phyloP scores from a whole-genome alignment of 2,797 vertebrate genomes.

The Leucoraja ocellata region DNA sequence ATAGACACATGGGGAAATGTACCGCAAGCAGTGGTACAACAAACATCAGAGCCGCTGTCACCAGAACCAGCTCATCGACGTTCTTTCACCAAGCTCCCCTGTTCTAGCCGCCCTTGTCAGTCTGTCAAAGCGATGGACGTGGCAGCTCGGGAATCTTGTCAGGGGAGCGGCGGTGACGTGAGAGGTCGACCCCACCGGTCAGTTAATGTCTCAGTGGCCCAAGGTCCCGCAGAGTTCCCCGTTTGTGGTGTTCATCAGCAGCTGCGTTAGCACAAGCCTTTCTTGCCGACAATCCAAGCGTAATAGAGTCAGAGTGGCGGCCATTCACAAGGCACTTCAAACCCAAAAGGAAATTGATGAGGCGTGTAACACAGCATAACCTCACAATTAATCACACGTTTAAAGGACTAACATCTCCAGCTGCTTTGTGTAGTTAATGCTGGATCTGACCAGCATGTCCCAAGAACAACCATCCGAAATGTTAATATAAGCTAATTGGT shows the following conservation, averaged over 20 bases:
- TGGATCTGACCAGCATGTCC: conserved; percentile 45
- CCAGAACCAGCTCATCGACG: conserved; percentile 31
- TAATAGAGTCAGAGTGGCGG: conserved; percentile 57
- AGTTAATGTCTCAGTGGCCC: conserved; percentile 51
- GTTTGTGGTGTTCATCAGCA: conserved; percentile 53
- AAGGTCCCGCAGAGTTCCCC: conserved; percentile 56
- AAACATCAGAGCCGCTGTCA: conserved; percentile 30
- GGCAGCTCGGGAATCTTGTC: conserved; percentile 44
- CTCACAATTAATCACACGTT: conserved; percentile 62
- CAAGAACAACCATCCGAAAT: conserved; percentile 50
- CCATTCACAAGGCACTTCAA: conserved; percentile 55
- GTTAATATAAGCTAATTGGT: conserved; percentile 57
- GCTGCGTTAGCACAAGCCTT: conserved; percentile 52
- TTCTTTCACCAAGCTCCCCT: conserved; percentile 42
- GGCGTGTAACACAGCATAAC: conserved; percentile 55
- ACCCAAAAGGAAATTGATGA: conserved; percentile 58
- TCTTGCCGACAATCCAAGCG: conserved; percentile 51
- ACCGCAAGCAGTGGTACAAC: conserved; percentile 53
- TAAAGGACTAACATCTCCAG: conserved; percentile 54
- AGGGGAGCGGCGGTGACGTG: conserved; percentile 40
- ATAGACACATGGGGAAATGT: conserved; percentile 51
- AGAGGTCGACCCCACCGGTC: conserved; percentile 48
- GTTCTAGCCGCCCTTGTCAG: conserved; percentile 40
- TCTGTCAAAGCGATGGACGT: conserved; percentile 42
- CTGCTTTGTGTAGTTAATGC: conserved; percentile 44